Evolutionary conservation across 2,888 invertebrate genomes (phyloP).

Genomic region (Melipona bicolor): DNA sequence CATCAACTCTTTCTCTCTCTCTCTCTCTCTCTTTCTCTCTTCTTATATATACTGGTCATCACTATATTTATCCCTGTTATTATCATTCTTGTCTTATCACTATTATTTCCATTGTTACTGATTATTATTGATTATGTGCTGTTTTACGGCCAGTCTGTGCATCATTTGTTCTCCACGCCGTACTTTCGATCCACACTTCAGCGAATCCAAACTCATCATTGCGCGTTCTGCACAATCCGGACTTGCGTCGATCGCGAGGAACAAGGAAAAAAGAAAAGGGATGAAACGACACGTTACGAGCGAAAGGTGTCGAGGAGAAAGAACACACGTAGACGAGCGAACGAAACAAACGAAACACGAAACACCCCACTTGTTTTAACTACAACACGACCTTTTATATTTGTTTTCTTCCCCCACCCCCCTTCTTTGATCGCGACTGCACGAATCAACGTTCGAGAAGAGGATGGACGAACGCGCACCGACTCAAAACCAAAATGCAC

Average conservation of each 20-base stretch:
- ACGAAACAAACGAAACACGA: slow-evolving; percentile 32
- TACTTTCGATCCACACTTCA: slow-evolving; percentile 30
- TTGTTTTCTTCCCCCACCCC: background rate
- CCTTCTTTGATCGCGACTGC: background rate
- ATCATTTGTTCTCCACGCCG: slow-evolving; percentile 48
- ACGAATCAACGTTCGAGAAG: slow-evolving; percentile 28
- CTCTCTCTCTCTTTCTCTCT: slow-evolving; percentile 12
- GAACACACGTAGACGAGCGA: background rate
- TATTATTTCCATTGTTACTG: slow-evolving; percentile 22
- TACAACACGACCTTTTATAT: background rate
- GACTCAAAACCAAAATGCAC: background rate
- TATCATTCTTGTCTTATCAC: slow-evolving; percentile 20
- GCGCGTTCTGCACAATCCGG: slow-evolving; percentile 11
- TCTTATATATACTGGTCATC: slow-evolving; percentile 37
- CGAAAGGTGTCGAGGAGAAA: background rate
- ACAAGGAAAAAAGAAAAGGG: too few species aligned
- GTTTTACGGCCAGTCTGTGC: slow-evolving; percentile 43
- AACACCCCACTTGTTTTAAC: slow-evolving; percentile 12
- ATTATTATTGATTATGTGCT: slow-evolving; percentile 30
- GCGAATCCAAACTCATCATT: slow-evolving; percentile 29
- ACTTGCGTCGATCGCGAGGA: slow-evolving; percentile 2
- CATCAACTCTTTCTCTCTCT: slow-evolving; percentile 31
- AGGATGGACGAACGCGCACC: slow-evolving; percentile 19
- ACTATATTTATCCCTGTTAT: slow-evolving; percentile 21
- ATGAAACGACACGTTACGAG: background rate